Conservation (phyloP, 2,113 vertebrate genomes). For the Caretta caretta region DNA sequence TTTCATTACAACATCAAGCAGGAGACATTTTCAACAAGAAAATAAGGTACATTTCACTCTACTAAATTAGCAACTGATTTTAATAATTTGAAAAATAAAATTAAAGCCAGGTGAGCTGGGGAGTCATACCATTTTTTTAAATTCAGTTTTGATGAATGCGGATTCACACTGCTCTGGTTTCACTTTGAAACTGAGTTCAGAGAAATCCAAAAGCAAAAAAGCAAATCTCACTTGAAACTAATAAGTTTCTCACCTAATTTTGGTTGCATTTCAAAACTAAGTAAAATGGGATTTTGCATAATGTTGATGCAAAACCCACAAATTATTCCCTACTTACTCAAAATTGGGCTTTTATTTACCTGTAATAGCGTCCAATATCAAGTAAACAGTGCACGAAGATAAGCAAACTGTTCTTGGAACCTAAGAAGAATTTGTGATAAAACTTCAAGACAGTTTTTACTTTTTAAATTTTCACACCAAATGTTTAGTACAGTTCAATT, state of each 20-base stretch:
- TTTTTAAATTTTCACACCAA: background rate
- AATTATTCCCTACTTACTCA: background rate
- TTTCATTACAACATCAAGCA: background rate
- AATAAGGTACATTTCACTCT: background rate
- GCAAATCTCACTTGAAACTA: background rate
- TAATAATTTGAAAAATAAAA: background rate
- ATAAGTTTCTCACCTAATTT: background rate
- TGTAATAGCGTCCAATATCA: background rate
- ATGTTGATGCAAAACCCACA: background rate
- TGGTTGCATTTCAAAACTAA: background rate
- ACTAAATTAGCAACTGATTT: background rate
- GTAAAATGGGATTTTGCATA: background rate
- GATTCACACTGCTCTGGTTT: background rate
- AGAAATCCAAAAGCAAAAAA: background rate
- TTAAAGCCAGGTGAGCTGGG: background rate
- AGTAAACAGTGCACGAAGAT: background rate
- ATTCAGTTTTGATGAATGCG: background rate
- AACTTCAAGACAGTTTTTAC: background rate
- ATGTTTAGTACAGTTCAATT: background rate
- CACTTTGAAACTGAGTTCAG: background rate
- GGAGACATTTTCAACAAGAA: background rate
- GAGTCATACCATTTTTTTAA: background rate
- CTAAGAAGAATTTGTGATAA: background rate
- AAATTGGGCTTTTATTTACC: background rate
- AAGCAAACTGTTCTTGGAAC: background rate